phyloP scores from a whole-genome alignment of 2,113 vertebrate species.

The Cebidichthys violaceus region DNA sequence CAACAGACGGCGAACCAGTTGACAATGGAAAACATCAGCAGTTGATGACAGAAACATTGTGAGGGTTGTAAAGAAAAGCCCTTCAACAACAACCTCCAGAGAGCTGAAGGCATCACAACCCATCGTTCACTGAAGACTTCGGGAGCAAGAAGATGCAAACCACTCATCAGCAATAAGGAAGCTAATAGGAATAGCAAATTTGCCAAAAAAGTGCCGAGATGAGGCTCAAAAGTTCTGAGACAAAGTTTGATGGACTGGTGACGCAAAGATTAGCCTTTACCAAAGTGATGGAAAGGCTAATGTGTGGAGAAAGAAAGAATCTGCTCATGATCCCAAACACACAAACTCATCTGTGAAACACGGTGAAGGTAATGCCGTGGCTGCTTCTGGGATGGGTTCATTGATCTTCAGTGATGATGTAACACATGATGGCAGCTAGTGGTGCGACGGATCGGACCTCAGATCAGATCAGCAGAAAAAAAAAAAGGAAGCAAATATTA shows the following conservation, averaged over 20 bases:
- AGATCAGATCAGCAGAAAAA: too few species aligned
- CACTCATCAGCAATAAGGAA: not conserved
- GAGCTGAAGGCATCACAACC: conserved; percentile 2
- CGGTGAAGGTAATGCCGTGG: not conserved
- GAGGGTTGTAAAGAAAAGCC: conserved; percentile 8
- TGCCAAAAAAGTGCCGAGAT: not conserved
- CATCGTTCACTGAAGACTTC: not conserved
- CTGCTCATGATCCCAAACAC: too few species aligned
- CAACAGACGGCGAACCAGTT: not conserved
- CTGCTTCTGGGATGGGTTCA: not conserved
- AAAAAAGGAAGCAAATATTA: too few species aligned
- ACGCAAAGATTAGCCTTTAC: not conserved
- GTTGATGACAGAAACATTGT: conserved; percentile 23
- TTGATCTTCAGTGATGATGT: not conserved
- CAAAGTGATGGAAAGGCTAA: not conserved
- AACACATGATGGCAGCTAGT: too few species aligned
- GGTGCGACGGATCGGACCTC: too few species aligned
- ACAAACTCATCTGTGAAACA: too few species aligned
- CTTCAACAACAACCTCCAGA: not conserved
- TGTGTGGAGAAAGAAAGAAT: not conserved
- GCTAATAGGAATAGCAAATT: not conserved
- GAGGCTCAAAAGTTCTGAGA: not conserved
- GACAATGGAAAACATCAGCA: conserved; percentile 11
- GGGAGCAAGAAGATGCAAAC: not conserved
- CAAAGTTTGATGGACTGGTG: not conserved